phyloP scores from a whole-genome alignment of 2,888 invertebrate genomes.

The Apamea anceps region DNA sequence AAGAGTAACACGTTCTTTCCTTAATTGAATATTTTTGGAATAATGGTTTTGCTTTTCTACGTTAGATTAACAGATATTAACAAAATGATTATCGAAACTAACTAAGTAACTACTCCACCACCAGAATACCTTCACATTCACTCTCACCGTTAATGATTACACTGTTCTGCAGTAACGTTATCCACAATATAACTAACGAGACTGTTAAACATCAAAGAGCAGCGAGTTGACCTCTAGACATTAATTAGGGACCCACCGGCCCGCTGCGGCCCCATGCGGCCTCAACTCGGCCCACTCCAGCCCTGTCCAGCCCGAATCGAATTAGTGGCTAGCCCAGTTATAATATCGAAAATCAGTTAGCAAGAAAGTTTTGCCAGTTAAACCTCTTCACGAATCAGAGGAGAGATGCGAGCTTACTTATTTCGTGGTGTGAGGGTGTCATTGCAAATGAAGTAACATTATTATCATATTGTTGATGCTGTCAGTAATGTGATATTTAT shows the following conservation, averaged over 20 bases:
- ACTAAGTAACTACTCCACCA: not conserved
- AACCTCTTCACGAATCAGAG: slow-evolving; percentile 32
- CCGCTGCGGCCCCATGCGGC: slow-evolving; percentile 22
- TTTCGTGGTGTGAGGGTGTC: slow-evolving; percentile 12
- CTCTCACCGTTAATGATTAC: slow-evolving; percentile 31
- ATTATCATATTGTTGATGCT: slow-evolving; percentile 42
- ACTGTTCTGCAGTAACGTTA: slow-evolving; percentile 39
- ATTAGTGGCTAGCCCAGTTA: slow-evolving; percentile 54
- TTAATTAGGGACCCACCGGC: slow-evolving; percentile 56
- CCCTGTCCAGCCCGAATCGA: slow-evolving; percentile 28
- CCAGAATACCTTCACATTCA: not conserved
- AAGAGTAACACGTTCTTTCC: too few species aligned
- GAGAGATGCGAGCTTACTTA: not conserved
- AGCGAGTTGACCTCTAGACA: slow-evolving; percentile 65
- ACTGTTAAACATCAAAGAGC: slow-evolving; percentile 62
- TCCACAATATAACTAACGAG: slow-evolving; percentile 62
- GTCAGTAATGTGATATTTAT: slow-evolving; percentile 23
- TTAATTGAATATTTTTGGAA: too few species aligned
- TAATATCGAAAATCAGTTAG: slow-evolving; percentile 60
- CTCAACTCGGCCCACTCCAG: not conserved
- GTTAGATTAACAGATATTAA: not conserved
- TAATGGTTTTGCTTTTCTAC: too few species aligned
- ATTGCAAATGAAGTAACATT: slow-evolving; percentile 32
- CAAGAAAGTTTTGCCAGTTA: slow-evolving; percentile 40
- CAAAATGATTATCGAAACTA: not conserved